Conservation (phyloP, 1,140 invertebrate species). For the Aethina tumida region DNA sequence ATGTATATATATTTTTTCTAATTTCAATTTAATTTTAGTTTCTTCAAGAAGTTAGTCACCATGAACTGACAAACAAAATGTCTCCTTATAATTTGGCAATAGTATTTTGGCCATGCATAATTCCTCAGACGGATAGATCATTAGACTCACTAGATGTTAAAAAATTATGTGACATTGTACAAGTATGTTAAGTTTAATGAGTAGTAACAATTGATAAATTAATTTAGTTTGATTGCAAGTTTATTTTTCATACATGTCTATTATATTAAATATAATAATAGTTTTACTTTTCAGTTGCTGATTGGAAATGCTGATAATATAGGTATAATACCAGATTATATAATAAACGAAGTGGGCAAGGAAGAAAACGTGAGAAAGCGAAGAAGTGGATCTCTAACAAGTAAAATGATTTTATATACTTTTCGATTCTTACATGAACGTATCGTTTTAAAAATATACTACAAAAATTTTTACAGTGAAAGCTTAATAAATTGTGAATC, state of each 20-base stretch:
- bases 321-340: conserved; percentile 54
- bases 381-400: conserved; percentile 71
- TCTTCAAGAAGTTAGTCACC: conserved; percentile 47
- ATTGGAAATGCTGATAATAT: conserved; percentile 67
- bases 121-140: conserved; percentile 53
- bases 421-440: conserved; percentile 1
- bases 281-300: conserved; percentile 48
- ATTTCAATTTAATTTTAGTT: conserved; percentile 35
- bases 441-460: not conserved
- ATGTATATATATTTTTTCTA: not conserved
- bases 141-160: conserved; percentile 25
- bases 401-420: conserved; percentile 37
- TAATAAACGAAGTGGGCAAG: conserved; percentile 37
- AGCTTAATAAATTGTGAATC: too few species aligned
- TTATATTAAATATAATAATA: conserved; percentile 4
- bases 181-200: conserved; percentile 18
- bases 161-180: conserved; percentile 31
- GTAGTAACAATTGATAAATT: not conserved
- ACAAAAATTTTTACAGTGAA: too few species aligned
- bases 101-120: conserved; percentile 70
- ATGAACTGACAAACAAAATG: conserved; percentile 70
- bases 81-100: conserved; percentile 67
- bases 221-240: not conserved
- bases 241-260: conserved; percentile 2
- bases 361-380: conserved; percentile 58